phyloP scores from a whole-genome alignment of 2,113 vertebrate species.

The Gymnorhina tibicen region DNA sequence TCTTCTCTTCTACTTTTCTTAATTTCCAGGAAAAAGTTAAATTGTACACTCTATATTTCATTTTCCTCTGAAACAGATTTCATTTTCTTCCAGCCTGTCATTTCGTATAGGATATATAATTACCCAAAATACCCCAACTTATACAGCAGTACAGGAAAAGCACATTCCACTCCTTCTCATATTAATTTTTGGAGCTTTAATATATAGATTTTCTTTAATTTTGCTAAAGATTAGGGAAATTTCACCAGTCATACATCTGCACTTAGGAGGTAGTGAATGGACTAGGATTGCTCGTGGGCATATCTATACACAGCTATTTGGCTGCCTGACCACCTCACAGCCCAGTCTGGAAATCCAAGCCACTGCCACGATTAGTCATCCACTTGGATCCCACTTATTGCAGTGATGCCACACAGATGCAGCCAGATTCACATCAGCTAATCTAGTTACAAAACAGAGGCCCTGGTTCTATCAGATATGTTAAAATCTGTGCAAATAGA shows the following conservation, averaged over 20 bases:
- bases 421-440: constrained; percentile 20
- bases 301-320: not conserved
- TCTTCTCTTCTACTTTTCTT: not conserved
- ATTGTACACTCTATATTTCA: not conserved
- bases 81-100: not conserved
- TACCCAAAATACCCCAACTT: not conserved
- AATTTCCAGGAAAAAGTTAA: not conserved
- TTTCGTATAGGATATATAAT: not conserved
- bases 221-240: not conserved
- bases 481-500: not conserved
- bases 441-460: constrained; percentile 28
- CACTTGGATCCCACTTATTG: not conserved
- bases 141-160: not conserved
- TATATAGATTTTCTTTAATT: not conserved
- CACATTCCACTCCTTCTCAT: not conserved
- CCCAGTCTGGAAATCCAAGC: not conserved
- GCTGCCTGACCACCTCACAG: not conserved
- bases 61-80: not conserved
- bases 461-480: not conserved
- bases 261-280: not conserved
- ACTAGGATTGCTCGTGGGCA: not conserved
- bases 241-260: not conserved
- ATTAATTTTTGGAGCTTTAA: not conserved
- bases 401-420: not conserved
- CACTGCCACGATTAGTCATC: not conserved